A percentile compares a stretch with the other conserved stretches of the same genome.
Evolutionary conservation across 2,113 vertebrate genomes (phyloP).

Genomic region (Philantomba maxwellii): DNA sequence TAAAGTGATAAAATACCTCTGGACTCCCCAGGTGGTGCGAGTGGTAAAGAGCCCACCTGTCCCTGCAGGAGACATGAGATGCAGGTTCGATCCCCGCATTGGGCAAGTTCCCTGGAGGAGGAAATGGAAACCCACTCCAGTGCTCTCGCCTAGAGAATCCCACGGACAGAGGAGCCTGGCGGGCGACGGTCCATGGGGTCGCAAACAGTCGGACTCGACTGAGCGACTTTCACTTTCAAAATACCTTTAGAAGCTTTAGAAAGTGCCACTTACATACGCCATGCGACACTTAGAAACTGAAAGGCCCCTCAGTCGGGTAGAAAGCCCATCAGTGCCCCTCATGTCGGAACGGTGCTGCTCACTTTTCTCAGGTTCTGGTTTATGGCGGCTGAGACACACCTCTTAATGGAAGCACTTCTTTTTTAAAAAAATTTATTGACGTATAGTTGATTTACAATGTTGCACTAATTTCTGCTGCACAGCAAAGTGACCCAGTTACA

Average conservation of each 20-base stretch:
- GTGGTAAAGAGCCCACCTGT: not conserved
- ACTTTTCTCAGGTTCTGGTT: not conserved
- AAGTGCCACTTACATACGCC: not conserved
- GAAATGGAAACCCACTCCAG: not conserved
- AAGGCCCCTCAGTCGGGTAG: not conserved
- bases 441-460: not conserved
- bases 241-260: not conserved
- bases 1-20: not conserved
- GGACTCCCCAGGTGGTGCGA: not conserved
- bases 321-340: not conserved
- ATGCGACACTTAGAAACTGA: not conserved
- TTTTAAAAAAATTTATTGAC: not conserved
- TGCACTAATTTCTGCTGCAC: not conserved
- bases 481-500: not conserved
- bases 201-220: rapidly evolving
- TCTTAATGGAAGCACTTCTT: not conserved
- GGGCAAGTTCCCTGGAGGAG: not conserved
- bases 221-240: not conserved
- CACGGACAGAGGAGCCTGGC: not conserved
- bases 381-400: not conserved
- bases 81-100: not conserved
- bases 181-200: not conserved
- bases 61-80: not conserved
- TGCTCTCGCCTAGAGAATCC: not conserved
- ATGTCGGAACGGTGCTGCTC: too few relatives aligned